Evolutionary conservation across 64 coral and sea anemone genomes (phyloP), one percentile per base, ranked within the genome.

Genomic region (Pocillopora damicornis): DNA sequence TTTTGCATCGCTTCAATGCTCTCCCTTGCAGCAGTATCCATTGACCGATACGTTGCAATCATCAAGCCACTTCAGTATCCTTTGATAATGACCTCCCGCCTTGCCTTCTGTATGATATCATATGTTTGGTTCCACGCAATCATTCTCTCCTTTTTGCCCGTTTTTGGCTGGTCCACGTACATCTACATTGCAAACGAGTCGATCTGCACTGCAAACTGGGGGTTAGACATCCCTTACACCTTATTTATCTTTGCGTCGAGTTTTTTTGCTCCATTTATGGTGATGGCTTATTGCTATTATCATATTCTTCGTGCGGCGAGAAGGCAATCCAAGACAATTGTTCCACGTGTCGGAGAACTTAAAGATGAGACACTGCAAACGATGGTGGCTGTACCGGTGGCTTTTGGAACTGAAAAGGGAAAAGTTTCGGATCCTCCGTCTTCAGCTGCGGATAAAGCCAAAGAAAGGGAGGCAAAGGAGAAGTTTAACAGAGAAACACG

Each of bases 171-270:
- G 94, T 93, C 91, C 10, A 88, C 75, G 5, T 97, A 97, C 75
- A 93, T 91, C 1, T 97, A 93, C 35, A 84, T 97, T 6, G 79
- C 60, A 12, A 97, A 97, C 78, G 94, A 97, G 74, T 97, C 92
- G 5, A 94, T 94, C 73, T 98, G 96, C 73, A 94, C 96, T 23
- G 89, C 79, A 14, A 76, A 98, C 73, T 98, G 96, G 96, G 93
- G 89, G 17, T 11, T 37, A 22, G 67, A 90, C 38, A 73, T 98
- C 56, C 79, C 92, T 3, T 94, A 91, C n/a, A 92, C 93, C 4
- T 18, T 98, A 20, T 94, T 94, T 30, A 89, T 98, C 37, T 94
- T 94, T 64, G 87, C 83, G 76, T 67, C 81, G 23, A 83, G 88
- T 30, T 94, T 98, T 78, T 90, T 94, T 61, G 42, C 83, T 0